Evolutionary conservation across 2,797 vertebrate genomes (phyloP), one percentile per base, ranked within the genome.

Genomic region (Steatocranus sp.): DNA sequence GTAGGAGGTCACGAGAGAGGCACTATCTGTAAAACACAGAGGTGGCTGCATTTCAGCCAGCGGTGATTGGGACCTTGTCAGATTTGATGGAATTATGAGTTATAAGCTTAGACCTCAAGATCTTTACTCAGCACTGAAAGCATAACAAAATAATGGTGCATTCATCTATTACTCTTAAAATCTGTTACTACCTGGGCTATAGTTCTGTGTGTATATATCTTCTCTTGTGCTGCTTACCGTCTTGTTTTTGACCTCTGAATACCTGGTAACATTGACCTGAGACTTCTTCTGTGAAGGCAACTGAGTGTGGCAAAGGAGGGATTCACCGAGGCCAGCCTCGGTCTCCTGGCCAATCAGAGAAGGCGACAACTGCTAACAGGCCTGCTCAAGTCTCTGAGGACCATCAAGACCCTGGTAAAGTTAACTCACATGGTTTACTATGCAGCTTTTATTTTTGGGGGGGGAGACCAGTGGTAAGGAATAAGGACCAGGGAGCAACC

Each of bases 371-470:
- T 99, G 90, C 95, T 99, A 90, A 97, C 98, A 89, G 98, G 98
- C 68, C 94, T 99, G 84, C 95, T 99, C 1, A 99, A 99, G 85
- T 99, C 99, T 63, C 95, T 99, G 89, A 97, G 99, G 95, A 99
- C 99, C 90, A 99, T 99, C 95, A 99, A 99, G 95, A 99, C 99
- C 6, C 91, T 99, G 97, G 99, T 99, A 82, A 87, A 38, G 49
- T 80, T 41, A n/a, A 78, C 25, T 73, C 54, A 30, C 5, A 20
- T 27, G 5, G 3, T 51, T 79, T 2, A 49, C 5, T 12, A n/a
- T 32, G 15, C n/a, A 25, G 38, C 18, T 68, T 27, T 70, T 38
- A 7, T 34, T 34, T 11, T 4, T 5, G 2, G 9, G 30, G 30
- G 11, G 10, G 11, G n/a, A 8, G 0, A 17, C 14, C 15, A 27